Evolutionary conservation across 1,140 invertebrate genomes (phyloP).

Genomic region (Nautilus pompilius): DNA sequence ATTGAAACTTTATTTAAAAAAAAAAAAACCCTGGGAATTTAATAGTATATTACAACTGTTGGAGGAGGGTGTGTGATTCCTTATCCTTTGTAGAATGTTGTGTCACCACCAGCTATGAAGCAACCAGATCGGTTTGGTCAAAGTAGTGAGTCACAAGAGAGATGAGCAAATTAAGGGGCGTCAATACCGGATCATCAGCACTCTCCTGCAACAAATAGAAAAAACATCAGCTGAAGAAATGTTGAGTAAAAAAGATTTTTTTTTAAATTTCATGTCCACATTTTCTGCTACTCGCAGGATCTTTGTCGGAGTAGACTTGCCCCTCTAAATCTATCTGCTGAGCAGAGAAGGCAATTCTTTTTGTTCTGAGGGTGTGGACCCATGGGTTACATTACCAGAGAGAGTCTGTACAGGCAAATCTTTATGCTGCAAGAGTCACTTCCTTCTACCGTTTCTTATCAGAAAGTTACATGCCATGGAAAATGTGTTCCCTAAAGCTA

Average conservation of each 20-base stretch:
- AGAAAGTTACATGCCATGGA: too few relatives aligned
- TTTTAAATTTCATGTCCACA: not conserved
- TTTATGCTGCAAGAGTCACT: too few relatives aligned
- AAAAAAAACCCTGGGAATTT: too few relatives aligned
- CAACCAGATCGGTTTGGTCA: constrained; percentile 63
- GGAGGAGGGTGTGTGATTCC: too few relatives aligned
- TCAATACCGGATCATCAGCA: constrained; percentile 51
- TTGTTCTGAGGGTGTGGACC: too few relatives aligned
- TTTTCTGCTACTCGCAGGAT: not conserved
- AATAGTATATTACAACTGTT: too few relatives aligned
- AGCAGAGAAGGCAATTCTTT: not conserved
- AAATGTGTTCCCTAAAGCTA: too few relatives aligned
- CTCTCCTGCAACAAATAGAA: constrained; percentile 52
- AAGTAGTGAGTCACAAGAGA: constrained; percentile 64
- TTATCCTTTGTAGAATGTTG: too few relatives aligned
- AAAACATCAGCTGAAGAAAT: not conserved
- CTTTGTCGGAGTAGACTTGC: not conserved
- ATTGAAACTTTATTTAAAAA: too few relatives aligned
- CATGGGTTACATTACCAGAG: not conserved
- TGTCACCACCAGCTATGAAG: too few relatives aligned
- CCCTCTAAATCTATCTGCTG: not conserved
- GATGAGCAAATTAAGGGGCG: constrained; percentile 63
- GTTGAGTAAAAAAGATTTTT: not conserved
- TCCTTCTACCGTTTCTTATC: too few relatives aligned
- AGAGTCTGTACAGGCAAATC: too few relatives aligned